Base-by-base conservation (phyloP, 1,140 invertebrate genomes). In the Campoletis sonorensis region DNA sequence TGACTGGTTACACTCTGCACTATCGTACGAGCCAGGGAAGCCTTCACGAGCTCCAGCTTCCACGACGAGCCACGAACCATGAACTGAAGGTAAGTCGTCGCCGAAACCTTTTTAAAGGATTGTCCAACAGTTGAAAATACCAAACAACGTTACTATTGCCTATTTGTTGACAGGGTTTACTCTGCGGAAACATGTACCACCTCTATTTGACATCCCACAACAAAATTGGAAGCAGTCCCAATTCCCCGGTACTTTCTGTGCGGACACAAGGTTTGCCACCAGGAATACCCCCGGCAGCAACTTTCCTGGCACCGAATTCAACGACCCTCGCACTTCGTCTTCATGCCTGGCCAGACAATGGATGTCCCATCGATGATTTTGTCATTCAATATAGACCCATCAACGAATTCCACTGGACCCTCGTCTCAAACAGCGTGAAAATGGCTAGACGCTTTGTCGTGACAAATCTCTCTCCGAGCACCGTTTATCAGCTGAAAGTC, bases 291-390 rank as follows among this genome's bases (percentile, higher is more conserved):
- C 89, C 94, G 0, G 91, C 94, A 0, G 93, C 94, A 0, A 92
- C 93, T 64, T 93, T 97, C 16, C 90, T 97, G 51, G 91, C 91
- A 2, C 94, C 95, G 0, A 95, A 95, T 85, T 95, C 95, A 4
- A 97, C 96, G 0, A 95, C 94, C 11, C 93, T 96, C 4, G 90
- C 94, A 4, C 92, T 97, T 0, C 93, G 95, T 58, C 90, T 97
- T 10, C 94, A 94, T 82, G 93, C 95, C 2, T 97, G 96, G 96
- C 95, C 95, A 2, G 95, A 96, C 83, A 96, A 96, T 68, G 96
- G 96, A 2, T 97, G 97, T 87, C 95, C 96, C 0, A 94, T 98
- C 40, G 89, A 94, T 13, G 95, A 95, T 87, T 97, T 96, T 87
- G 94, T 95, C 23, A 93, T 97, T 40, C 95, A 96, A 84, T 97